Base-by-base conservation (phyloP, 2,797 vertebrate genomes). In the Chaetophractus vellerosus region DNA sequence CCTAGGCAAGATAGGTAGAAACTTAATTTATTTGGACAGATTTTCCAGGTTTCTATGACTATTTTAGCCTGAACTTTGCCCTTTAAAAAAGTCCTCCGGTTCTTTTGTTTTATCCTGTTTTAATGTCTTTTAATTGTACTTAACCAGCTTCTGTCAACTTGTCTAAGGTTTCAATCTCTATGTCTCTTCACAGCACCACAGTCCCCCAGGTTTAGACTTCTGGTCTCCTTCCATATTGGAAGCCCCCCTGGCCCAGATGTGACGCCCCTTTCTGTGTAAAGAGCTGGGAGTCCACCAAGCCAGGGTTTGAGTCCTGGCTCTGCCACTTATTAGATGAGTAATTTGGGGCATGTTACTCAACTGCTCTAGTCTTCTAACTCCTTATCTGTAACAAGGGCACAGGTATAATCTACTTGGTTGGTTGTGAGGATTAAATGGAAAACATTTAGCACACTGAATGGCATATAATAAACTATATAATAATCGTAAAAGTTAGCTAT, bases 201-300 rank as follows among this genome's bases (percentile, higher is more conserved):
- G 0, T 36, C 14, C 5, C 11, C n/a, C 5, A 6, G 45, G 21
- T 36, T 61, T n/a, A 36, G 23, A 52, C 16, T 1, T 81, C 61
- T 21, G 45, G 57, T 14, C 6, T 36, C 33, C 2, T 68, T 52
- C 50, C 26, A 12, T 14, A 28, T 59, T 52, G 12, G 50, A 2
- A 3, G 9, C 59, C 33, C 1, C 0, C 33, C 31, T 2, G 23
- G 71, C 36, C n/a, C 14, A 5, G 19, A 18, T 8, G 50, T 7
- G 16, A 63, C 5, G 9, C 66, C 16, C 24, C 18, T 19, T 72
- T 52, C 31, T 64, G 23, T 8, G 23, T 31, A 19, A 0, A 1
- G 2, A 18, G 45, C 50, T 23, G 28, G 41, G 14, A 48, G 19
- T 45, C 76, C 15, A 9, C 19, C 7, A 28, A 41, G 23, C 36